phyloP scores from a whole-genome alignment of 2,888 invertebrate genomes.

The Conomelus anceps region DNA sequence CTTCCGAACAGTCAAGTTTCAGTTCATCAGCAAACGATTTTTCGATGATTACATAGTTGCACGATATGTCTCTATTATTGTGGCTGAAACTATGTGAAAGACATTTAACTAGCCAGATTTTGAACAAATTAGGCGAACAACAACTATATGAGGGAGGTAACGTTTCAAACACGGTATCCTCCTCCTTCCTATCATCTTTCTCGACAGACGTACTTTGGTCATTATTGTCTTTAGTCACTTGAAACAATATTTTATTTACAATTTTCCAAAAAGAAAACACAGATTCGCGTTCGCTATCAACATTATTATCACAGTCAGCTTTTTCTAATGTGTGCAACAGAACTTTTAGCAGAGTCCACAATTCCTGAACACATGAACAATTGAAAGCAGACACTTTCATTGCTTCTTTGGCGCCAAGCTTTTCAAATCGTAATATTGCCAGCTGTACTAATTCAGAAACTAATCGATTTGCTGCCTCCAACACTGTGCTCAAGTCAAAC shows the following conservation, averaged over 20 bases:
- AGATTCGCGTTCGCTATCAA: neutral
- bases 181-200: too few species aligned
- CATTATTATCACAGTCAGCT: slow-evolving; percentile 15
- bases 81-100: slow-evolving; percentile 36
- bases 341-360: slow-evolving; percentile 50
- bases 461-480: neutral
- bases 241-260: neutral
- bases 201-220: neutral
- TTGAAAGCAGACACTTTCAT: slow-evolving; percentile 44
- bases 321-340: slow-evolving; percentile 41
- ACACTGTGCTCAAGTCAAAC: neutral
- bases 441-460: slow-evolving; percentile 29
- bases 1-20: slow-evolving; percentile 39
- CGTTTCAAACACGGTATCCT: neutral
- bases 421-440: slow-evolving; percentile 40
- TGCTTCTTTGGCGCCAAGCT: slow-evolving; percentile 37
- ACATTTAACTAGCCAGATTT: neutral
- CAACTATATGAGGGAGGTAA: neutral
- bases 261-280: neutral
- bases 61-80: slow-evolving; percentile 30
- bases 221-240: neutral
- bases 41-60: slow-evolving; percentile 47
- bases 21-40: slow-evolving; percentile 43
- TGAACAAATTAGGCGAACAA: neutral
- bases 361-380: slow-evolving; percentile 52